Evolutionary conservation across 2,797 vertebrate genomes (phyloP), one percentile per base, ranked within the genome.

Genomic region (Syncerus caffer): DNA sequence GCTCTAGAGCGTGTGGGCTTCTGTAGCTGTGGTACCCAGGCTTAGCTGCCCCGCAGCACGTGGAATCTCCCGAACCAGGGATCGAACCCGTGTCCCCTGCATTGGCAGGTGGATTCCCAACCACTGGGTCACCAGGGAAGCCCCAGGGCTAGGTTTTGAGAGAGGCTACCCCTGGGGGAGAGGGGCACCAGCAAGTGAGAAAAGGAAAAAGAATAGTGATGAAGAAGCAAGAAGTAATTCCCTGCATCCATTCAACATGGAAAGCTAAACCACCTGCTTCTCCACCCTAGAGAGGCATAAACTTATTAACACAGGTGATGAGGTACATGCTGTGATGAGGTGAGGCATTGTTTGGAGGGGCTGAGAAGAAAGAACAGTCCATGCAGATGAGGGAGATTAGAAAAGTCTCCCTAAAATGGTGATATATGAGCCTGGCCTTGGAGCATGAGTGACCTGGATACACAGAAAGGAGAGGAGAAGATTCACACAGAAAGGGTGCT

Each of bases 101-200:
- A 7, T 21, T 13, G 34, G 67, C 67, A 38, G 34, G 34, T 74
- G 34, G 34, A 74, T 42, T 74, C 67, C 11, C 34, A 74, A 74
- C 67, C 34, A 23, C 21, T 74, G 67, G 67, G 25, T 34, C 67
- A 23, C 67, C 21, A 14, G 38, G 12, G 71, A 42, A 74, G 71
- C 38, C 71, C 38, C 71, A 74, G 95, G 47, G 67, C 53, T 79
- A 29, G 78, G 8, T 95, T 88, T 74, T 85, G 80, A 93, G 53
- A 91, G 16, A 3, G 16, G 19, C 45, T 78, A 9, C 45, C 27
- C 76, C 27, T 50, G 76, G 8, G 10, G 71, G 12, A 25, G 71
- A 6, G 27, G 47, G 47, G 47, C 6, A 31, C 47, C 29, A 14
- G n/a, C 29, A 71, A 64, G 19, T 42, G 14, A 95, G 79, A 45